Evolutionary conservation across 92 coral and sea anemone genomes (phyloP).

Genomic region (Epizoanthus fatuus): DNA sequence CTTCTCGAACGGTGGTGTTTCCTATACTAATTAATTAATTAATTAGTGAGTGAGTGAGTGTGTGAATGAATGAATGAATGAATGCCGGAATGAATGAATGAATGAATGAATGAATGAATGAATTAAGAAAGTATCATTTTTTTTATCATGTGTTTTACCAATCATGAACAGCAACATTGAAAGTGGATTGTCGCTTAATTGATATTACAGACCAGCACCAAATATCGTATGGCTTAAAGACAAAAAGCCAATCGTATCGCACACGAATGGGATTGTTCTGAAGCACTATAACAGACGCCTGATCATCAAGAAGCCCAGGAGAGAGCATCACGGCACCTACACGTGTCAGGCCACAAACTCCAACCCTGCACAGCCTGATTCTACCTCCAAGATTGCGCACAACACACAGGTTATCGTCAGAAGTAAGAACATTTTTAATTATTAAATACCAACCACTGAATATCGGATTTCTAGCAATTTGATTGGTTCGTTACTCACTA

Average conservation of each 20-base stretch:
- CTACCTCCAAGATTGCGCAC: not conserved
- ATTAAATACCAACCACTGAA: too few species aligned
- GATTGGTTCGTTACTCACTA: too few species aligned
- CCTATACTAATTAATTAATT: too few species aligned
- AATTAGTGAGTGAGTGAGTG: too few species aligned
- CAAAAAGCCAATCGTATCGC: not conserved
- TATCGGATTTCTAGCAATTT: too few species aligned
- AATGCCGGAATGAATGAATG: too few species aligned
- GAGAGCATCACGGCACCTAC: conserved; percentile 13
- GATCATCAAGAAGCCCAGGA: not conserved
- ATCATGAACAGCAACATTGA: too few species aligned
- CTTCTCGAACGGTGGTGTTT: too few species aligned
- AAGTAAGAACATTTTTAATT: conserved; percentile 9
- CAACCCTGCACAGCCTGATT: not conserved
- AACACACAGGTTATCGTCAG: not conserved
- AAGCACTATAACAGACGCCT: not conserved
- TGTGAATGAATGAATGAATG: too few species aligned
- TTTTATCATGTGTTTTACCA: too few species aligned
- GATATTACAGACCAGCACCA: conserved; percentile 20
- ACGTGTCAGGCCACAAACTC: conserved; percentile 15
- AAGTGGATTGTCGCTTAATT: not conserved
- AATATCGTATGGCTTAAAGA: conserved; percentile 19
- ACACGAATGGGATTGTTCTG: not conserved
- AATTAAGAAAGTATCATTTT: too few species aligned
- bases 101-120: too few species aligned